Conservation (phyloP, 2,113 vertebrate genomes). For the Salvator merianae region DNA sequence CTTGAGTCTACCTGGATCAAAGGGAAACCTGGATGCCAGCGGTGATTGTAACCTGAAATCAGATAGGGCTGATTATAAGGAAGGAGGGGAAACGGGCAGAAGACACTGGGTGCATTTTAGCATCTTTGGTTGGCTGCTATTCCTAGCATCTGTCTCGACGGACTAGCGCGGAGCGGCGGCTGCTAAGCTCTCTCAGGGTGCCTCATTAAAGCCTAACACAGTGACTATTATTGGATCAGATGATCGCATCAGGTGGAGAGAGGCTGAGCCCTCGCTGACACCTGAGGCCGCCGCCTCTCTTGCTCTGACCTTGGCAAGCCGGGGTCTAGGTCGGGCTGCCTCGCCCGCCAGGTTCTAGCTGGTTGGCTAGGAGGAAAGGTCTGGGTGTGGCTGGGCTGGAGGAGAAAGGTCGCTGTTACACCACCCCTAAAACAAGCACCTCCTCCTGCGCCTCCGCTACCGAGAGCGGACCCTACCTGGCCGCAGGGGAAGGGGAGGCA, state of each 20-base stretch:
- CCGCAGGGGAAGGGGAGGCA: neutral
- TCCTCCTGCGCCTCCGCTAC: neutral
- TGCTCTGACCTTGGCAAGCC: constrained; percentile 61
- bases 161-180: constrained; percentile 11
- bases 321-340: neutral
- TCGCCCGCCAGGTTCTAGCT: neutral
- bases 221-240: constrained; percentile 67
- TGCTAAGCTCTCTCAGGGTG: constrained; percentile 21
- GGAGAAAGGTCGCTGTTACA: neutral
- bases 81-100: neutral
- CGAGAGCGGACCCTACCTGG: neutral
- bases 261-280: constrained; percentile 60
- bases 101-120: neutral
- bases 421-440: too few species aligned
- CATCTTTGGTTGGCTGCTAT: neutral
- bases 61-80: constrained; percentile 20
- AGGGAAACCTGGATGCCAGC: constrained; percentile 58
- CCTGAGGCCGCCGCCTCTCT: constrained; percentile 60
- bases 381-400: neutral
- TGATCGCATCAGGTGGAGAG: constrained; percentile 70
- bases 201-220: constrained; percentile 65
- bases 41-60: constrained; percentile 64
- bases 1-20: constrained; percentile 57
- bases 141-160: too few species aligned
- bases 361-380: neutral